Base-by-base conservation (phyloP, 2,888 invertebrate species). In the Agrotis puta region DNA sequence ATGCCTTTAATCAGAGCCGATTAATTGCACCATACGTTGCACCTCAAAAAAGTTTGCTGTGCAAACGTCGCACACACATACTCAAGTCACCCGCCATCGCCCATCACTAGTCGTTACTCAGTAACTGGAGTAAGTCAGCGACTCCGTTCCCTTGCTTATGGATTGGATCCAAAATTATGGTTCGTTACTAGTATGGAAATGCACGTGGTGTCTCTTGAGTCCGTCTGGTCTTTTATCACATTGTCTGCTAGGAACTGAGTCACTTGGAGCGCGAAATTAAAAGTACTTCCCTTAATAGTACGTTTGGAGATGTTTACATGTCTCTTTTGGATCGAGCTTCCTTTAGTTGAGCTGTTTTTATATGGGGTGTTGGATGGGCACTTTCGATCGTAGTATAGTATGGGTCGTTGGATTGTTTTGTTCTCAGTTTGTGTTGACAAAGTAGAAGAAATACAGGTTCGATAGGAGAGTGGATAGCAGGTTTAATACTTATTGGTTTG, bases 141-240 rank as follows among this genome's bases (percentile, higher is more conserved):
- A 63, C 76, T 62, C 24, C 83, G 87, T 81, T 86, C 91, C 89
- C 91, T 90, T 89, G 83, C 86, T 90, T 94, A 94, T 93, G 94
- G 94, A 91, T 93, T 86, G 94, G 88, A 88, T 89, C 94, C 94
- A 94, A 94, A 95, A 92, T 92, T 94, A 94, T 94, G 95, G 94
- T 86, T 82, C 77, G 90, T 79, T 85, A 83, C 92, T 80, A 81
- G 88, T 93, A 94, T 87, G 94, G 95, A 84, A 90, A 88, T 92
- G 92, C 94, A 94, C 94, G 94, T 94, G 94, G 90, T 89, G 91
- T 92, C 92, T 92, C 83, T 27, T 39, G 64, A 48, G 70, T 53
- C 63, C 43, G 85, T 84, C 87, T 87, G 79, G 81, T 66, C 88
- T 91, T 89, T 88, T 89, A 91, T 89, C 83, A 85, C 84, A 88